Evolutionary conservation across 64 coral and sea anemone species (phyloP), one percentile per base, ranked within the genome.

Genomic region (Dendronephthya gigantea): DNA sequence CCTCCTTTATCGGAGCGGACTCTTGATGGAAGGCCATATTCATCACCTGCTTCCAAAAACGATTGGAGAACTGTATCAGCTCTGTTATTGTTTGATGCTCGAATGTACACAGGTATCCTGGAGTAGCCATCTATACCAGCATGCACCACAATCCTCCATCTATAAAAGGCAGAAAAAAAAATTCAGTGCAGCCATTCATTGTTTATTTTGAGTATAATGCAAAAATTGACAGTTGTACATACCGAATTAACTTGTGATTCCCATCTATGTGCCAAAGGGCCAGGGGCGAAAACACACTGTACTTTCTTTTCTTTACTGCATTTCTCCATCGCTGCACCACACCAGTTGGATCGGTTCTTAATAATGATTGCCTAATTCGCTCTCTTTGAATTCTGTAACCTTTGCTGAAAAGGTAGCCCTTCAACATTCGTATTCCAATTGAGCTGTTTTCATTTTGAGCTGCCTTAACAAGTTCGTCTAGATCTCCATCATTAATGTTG

Each of bases 321-420:
- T 79, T 65, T 55, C 1, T 86, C 72, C 89, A 90, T 25, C 84
- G 49, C 27, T 86, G 49, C 7, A 86, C 32, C 40, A 70, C 89
- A 82, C 68, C 83, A 35, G 79, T 65, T 19, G 89, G 84, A 49
- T 86, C 85, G 49, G 81, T 87, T 75, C 52, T 83, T 27, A 87
- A 28, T 35, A 87, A 41, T 52, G 90, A 91, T 22, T 87, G 79
- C 16, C 90, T 29, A 43, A 91, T 83, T 82, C 69, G 9, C 70
- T 90, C 89, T 83, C 84, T 85, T 48, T 90, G 89, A 32, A 90
- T 68, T 81, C 88, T 38, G 35, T 90, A 83, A 34, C 89, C 89
- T 84, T 86, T 86, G 59, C 84, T 83, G 23, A 66, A 75, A 8
- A 87, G 82, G 56, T 86, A 32, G 17, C 89, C 89, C 82, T 83